Evolutionary conservation across 2,888 invertebrate species (phyloP).

Genomic region (Ligdia adustata): DNA sequence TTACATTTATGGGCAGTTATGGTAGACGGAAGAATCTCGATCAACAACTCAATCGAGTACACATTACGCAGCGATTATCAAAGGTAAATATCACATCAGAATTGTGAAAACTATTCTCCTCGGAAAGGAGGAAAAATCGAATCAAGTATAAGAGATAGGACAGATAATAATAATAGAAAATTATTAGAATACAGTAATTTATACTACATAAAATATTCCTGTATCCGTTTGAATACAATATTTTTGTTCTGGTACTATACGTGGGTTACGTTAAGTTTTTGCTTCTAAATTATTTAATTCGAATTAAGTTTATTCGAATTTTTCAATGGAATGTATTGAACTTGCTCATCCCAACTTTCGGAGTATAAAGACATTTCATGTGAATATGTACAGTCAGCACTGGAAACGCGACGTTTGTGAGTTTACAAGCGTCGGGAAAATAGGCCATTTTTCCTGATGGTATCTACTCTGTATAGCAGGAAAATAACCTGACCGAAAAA

Average conservation of each 20-base stretch:
- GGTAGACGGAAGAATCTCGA: too few species aligned
- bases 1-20: too few species aligned
- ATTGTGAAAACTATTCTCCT: too few species aligned
- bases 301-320: background rate
- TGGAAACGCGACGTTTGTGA: conserved; percentile 10
- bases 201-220: too few species aligned
- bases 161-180: too few species aligned
- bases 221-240: background rate
- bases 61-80: too few species aligned
- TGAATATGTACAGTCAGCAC: conserved; percentile 13
- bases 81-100: too few species aligned
- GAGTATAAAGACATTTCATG: conserved; percentile 28
- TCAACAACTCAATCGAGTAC: too few species aligned
- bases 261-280: background rate
- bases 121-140: too few species aligned
- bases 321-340: background rate
- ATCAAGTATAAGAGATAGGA: too few species aligned
- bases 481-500: background rate
- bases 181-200: too few species aligned
- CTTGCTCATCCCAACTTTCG: background rate
- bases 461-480: background rate
- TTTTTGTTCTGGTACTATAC: background rate
- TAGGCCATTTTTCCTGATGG: background rate
- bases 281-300: too few species aligned
- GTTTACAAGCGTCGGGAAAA: conserved; percentile 3